These are phyloP conservation scores for Mythimna ferrago DNA, from an alignment of 2,888 invertebrate genomes.

Conservation along the genomic window DNA sequence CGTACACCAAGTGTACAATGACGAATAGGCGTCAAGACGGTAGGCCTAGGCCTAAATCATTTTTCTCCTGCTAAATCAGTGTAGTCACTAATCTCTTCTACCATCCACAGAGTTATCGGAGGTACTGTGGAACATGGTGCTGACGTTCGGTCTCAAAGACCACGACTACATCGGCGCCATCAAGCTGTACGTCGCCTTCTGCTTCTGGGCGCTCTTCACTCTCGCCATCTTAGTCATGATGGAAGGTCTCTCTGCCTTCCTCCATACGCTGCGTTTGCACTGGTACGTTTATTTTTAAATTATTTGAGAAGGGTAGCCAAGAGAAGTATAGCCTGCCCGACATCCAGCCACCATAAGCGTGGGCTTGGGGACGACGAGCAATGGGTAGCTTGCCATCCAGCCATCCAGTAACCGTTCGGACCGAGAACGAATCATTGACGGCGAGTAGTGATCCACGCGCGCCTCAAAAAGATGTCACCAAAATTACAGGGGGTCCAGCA, in stretches of 20 bases:
- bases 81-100: background rate
- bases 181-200: slow-evolving; percentile 95
- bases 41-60: too few species aligned
- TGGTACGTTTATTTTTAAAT: slow-evolving; percentile 91
- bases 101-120: slow-evolving; percentile 93
- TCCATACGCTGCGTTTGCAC: slow-evolving; percentile 99
- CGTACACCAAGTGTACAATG: too few species aligned
- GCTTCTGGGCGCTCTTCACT: slow-evolving; percentile 97
- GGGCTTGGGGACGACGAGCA: too few species aligned
- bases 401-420: too few species aligned
- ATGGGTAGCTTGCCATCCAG: too few species aligned
- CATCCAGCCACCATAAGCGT: too few species aligned
- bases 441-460: too few species aligned
- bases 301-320: too few species aligned
- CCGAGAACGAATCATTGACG: too few species aligned
- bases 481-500: too few species aligned
- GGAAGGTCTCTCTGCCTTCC: slow-evolving; percentile 99
- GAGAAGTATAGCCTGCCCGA: background rate
- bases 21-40: too few species aligned
- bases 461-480: too few species aligned
- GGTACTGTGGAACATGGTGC: slow-evolving; percentile 98
- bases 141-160: slow-evolving; percentile 93
- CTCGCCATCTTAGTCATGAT: slow-evolving; percentile 98
- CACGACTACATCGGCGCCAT: slow-evolving; percentile 93
- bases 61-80: background rate